A percentile compares a stretch with the other conserved stretches of the same genome.
Evolutionary conservation across 1,140 invertebrate species (phyloP).

Genomic region (Ephestia elutella): DNA sequence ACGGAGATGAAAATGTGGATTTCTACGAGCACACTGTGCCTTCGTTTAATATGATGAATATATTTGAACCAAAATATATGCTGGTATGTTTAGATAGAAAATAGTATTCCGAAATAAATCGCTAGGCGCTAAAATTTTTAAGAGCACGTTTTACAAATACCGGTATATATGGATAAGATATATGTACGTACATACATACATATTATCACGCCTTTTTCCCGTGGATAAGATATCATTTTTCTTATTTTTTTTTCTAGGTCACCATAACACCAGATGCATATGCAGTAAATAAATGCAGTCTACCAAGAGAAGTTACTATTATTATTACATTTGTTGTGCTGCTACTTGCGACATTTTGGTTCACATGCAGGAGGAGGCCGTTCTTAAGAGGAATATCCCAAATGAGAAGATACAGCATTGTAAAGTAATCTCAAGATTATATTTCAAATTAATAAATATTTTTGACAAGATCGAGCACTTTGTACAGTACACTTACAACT

Average conservation of each 20-base stretch:
- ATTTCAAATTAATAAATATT: slow-evolving; percentile 72
- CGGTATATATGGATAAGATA: too few relatives aligned
- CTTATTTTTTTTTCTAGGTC: slow-evolving; percentile 37
- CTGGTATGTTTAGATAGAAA: slow-evolving; percentile 76
- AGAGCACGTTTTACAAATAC: too few relatives aligned
- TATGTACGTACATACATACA: too few relatives aligned
- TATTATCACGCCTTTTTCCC: too few relatives aligned
- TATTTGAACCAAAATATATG: slow-evolving; percentile 92
- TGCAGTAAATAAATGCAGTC: slow-evolving; percentile 44
- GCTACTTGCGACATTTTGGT: slow-evolving; percentile 30
- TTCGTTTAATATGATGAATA: slow-evolving; percentile 97
- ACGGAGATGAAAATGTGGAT: slow-evolving; percentile 38
- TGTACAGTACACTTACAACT: slow-evolving; percentile 54
- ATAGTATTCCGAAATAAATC: too few relatives aligned
- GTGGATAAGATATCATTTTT: background rate
- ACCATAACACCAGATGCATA: slow-evolving; percentile 42
- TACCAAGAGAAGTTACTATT: slow-evolving; percentile 49
- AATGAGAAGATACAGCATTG: slow-evolving; percentile 24
- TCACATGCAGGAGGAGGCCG: slow-evolving; percentile 23
- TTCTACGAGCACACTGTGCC: slow-evolving; percentile 85
- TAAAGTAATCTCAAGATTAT: slow-evolving; percentile 50
- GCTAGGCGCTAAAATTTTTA: too few relatives aligned
- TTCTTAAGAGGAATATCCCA: slow-evolving; percentile 29
- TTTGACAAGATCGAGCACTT: slow-evolving; percentile 69
- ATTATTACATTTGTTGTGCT: slow-evolving; percentile 36